Base-by-base conservation (phyloP, 2,888 invertebrate species). In the Taphrorychus bicolor region DNA sequence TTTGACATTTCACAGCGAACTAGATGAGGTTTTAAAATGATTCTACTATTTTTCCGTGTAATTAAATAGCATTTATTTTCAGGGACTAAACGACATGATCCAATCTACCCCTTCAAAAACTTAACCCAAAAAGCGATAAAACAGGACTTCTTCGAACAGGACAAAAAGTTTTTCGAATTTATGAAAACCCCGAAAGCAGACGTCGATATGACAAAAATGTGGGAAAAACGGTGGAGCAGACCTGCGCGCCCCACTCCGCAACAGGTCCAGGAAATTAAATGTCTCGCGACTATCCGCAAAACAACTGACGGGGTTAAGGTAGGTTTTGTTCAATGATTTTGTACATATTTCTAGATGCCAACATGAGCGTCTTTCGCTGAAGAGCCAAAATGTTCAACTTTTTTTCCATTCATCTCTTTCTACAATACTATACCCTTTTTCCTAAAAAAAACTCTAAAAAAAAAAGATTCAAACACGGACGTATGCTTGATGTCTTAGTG, bases 191-290 rank as follows among this genome's bases (percentile, higher is more conserved):
- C 54, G 9, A 14, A 9, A 16, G 59, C 71, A n/a, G 70, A 75
- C 51, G 72, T 72, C 48, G 40, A n/a, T n/a, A n/a, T n/a, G n/a
- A 66, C 73, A 0, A 76, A 74, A 70, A 76, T 77, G 61, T 56
- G 77, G 49, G 70, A 76, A 23, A 73, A 75, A 24, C 57, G 76
- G 16, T 61, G 76, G 49, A 81, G 78, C 21, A 72, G 79, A 19
- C 80, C 80, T 0, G 72, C 74, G 3, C 73, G 79, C 14, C 81
- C 81, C 0, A 73, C 75, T 3, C 73, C 79, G 0, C 71, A 73
- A 42, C 80, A 81, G 59, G 69, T 81, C 14, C 76, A 76, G 65
- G 71, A 76, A 41, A 70, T 73, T 2, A 74, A 76, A 48, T 76
- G 78, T 60, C 56, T 81, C 45, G 80, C 77, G 0, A 69, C 74